Conservation (phyloP, 37 sponge, comb jelly and placozoan genomes). For the Dysidea cf. avara region DNA sequence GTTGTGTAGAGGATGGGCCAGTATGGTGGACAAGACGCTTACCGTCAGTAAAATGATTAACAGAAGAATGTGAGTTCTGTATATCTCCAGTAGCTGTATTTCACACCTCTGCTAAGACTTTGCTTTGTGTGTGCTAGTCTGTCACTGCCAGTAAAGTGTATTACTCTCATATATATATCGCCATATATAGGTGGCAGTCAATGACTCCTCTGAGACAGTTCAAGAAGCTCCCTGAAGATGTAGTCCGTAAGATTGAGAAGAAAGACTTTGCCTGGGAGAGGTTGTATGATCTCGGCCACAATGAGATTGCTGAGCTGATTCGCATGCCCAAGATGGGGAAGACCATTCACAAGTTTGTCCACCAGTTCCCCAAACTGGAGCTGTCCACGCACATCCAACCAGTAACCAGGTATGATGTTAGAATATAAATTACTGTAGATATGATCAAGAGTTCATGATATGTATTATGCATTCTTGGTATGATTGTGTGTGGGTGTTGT, state of each 20-base stretch:
- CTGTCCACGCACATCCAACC: conserved; percentile 96
- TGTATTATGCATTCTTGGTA: too few species aligned
- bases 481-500: too few species aligned
- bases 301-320: conserved; percentile 96
- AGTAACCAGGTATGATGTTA: conserved; percentile 83
- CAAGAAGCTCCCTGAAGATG: conserved; percentile 95
- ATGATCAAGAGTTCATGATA: too few species aligned
- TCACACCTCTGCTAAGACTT: not conserved
- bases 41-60: conserved; percentile 96
- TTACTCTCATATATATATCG: not conserved
- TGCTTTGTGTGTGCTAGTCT: not conserved
- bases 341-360: conserved; percentile 94
- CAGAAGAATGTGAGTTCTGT: conserved; percentile 82
- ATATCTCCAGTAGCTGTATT: not conserved
- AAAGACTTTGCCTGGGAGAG: conserved; percentile 97
- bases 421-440: not conserved
- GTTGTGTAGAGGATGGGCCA: conserved; percentile 94
- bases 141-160: not conserved
- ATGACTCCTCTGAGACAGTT: conserved; percentile 99
- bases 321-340: conserved; percentile 98
- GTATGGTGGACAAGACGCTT: conserved; percentile 82
- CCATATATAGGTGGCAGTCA: conserved; percentile 91
- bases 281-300: conserved; percentile 88
- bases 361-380: conserved; percentile 96
- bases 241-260: conserved; percentile 94